These are phyloP conservation scores for Periophthalmodon schlosseri DNA, from an alignment of 2,113 vertebrate species.

Conservation along the genomic window DNA sequence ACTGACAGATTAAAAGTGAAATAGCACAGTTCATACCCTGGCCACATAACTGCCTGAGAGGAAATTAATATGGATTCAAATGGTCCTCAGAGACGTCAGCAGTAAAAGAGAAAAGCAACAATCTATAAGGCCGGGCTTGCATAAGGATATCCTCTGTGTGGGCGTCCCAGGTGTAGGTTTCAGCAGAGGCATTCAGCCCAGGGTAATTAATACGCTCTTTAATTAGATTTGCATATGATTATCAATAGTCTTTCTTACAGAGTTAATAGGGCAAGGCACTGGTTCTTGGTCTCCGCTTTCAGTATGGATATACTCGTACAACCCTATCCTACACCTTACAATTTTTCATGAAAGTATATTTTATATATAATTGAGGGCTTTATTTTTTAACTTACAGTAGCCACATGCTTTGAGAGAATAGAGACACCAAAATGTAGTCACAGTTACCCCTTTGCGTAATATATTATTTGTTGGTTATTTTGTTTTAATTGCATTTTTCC, in stretches of 20 bases:
- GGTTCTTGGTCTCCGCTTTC: conserved; percentile 29
- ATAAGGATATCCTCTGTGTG: conserved; percentile 89
- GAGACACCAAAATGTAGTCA: not conserved
- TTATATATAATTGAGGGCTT: not conserved
- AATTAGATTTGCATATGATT: conserved; percentile 79
- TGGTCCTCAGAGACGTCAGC: conserved; percentile 90
- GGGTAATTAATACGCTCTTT: conserved; percentile 75
- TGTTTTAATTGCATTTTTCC: too few species aligned
- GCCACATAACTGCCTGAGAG: conserved; percentile 96
- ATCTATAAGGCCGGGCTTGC: conserved; percentile 91
- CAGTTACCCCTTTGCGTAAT: not conserved
- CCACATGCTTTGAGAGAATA: not conserved
- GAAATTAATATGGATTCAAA: conserved; percentile 99
- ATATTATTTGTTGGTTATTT: not conserved
- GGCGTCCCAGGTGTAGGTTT: conserved; percentile 81
- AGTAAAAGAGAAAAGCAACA: conserved; percentile 83
- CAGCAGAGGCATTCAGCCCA: conserved; percentile 59
- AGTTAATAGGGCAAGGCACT: conserved; percentile 18
- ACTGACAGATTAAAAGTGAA: conserved; percentile 99
- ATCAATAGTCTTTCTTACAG: conserved; percentile 40
- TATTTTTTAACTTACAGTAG: not conserved
- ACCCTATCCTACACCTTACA: not conserved
- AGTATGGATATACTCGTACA: not conserved
- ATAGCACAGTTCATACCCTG: conserved; percentile 95
- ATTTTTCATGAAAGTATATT: not conserved